These are phyloP conservation scores for Pecten maximus DNA, from an alignment of 2,888 invertebrate species.

Conservation along the genomic window DNA sequence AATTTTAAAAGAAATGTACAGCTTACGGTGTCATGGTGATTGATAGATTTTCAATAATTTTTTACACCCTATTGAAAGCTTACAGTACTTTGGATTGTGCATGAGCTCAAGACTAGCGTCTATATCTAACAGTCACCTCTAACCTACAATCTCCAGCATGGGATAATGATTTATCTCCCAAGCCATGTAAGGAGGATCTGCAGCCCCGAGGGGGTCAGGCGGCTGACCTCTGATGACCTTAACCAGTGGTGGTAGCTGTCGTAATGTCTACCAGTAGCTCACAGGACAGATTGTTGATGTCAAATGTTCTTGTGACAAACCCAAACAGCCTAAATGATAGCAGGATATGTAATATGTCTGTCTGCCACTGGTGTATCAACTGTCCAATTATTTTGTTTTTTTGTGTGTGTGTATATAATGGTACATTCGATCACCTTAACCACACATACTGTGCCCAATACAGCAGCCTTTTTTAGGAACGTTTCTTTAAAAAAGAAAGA, in stretches of 20 bases:
- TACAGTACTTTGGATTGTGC: not conserved
- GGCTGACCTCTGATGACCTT: not conserved
- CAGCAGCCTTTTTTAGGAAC: not conserved
- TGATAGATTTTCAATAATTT: no score
- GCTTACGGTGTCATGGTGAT: no score
- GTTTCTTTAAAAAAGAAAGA: not conserved
- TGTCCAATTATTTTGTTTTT: conserved; percentile 17
- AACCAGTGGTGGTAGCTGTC: not conserved
- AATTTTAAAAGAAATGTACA: no score
- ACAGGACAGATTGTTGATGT: conserved; percentile 19
- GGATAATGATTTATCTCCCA: conserved; percentile 18
- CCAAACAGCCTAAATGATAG: not conserved
- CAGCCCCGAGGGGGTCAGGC: conserved; percentile 31
- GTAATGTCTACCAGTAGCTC: not conserved
- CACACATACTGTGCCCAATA: not conserved
- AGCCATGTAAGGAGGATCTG: not conserved
- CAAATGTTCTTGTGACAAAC: conserved; percentile 25
- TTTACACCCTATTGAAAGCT: no score
- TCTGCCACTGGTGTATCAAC: conserved; percentile 15
- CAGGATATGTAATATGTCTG: conserved; percentile 1
- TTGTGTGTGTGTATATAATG: not conserved
- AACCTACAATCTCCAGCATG: not conserved
- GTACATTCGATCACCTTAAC: not conserved
- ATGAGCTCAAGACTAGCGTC: not conserved
- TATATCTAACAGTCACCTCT: not conserved